Conservation (phyloP, 2,888 invertebrate species). For the Heliconius ethilla region DNA sequence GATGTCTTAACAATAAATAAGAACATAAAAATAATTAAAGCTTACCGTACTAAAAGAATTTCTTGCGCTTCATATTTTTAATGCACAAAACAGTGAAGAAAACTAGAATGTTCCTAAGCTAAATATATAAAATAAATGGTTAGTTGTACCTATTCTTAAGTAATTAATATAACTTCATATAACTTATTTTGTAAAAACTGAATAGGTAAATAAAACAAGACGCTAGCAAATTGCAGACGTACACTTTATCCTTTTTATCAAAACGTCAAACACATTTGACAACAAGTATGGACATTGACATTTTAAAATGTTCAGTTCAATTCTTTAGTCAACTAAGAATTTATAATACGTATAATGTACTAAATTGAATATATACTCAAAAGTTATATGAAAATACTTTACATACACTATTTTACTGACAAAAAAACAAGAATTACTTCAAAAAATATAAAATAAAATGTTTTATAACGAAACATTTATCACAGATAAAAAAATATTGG, state of each 20-base stretch:
- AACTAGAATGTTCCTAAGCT: background rate
- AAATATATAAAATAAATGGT: background rate
- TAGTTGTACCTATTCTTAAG: background rate
- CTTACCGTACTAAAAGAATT: conserved; percentile 10
- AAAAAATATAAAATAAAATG: background rate
- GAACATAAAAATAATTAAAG: background rate
- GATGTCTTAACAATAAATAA: background rate
- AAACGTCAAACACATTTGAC: conserved; percentile 16
- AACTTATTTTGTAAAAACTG: background rate
- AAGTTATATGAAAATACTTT: no score
- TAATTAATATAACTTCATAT: background rate
- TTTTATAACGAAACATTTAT: background rate
- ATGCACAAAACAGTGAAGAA: background rate
- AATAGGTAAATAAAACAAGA: conserved; percentile 8
- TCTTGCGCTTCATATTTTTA: conserved; percentile 13
- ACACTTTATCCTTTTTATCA: background rate
- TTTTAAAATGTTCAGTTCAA: background rate
- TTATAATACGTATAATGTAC: no score
- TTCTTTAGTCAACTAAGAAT: background rate
- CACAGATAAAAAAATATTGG: background rate
- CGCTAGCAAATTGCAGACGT: conserved; percentile 5
- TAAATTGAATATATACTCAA: no score
- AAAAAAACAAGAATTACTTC: no score
- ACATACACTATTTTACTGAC: no score
- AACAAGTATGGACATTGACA: conserved; percentile 1